Evolutionary conservation across 2,113 vertebrate genomes (phyloP), one percentile per base, ranked within the genome.

Genomic region (Vanacampus margaritifer): DNA sequence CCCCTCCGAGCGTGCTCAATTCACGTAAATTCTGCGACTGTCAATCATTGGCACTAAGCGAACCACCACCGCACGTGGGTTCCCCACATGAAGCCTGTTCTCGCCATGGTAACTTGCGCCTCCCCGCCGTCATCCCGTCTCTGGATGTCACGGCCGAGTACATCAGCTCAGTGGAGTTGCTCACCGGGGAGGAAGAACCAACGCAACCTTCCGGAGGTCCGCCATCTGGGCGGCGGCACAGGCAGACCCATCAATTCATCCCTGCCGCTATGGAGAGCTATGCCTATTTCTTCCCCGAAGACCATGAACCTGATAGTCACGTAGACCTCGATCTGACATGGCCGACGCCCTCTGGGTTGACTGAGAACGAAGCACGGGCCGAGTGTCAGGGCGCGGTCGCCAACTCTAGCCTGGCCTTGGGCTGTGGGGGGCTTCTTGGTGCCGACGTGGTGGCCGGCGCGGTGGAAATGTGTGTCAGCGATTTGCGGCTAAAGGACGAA

Each of bases 271-370:
- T 92, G 16, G 89, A 94, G 39, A 84, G 84, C 2, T 85, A 93
- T n/a, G 78, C 90, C 61, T 98, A 98, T 71, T 94, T 95, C 68
- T 98, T 98, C 76, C 94, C 95, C 1, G 94, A 96, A 75, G 96
- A 98, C 80, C 93, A 97, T 0, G 75, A 86, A 24, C 70, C 81
- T 10, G 84, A 86, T 1, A 69, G 46, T 35, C 86, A 79, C 0
- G 63, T 75, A 0, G 91, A 91, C 48, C 83, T 81, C 8, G 35
- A 89, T 37, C 89, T 86, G 19, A 89, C 73, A 0, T 96, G 95
- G 93, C 96, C 95, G 61, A 94, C 94, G 0, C 89, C 89, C 16
- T 95, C 94, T 3, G 95, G 95, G 7, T 85, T 95, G 66, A 94
- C 85, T 0, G 78, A 94, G 68, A 43, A 71, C 0, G 78, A 72